phyloP scores from a whole-genome alignment of 2,888 invertebrate species.

The Laothoe populi region DNA sequence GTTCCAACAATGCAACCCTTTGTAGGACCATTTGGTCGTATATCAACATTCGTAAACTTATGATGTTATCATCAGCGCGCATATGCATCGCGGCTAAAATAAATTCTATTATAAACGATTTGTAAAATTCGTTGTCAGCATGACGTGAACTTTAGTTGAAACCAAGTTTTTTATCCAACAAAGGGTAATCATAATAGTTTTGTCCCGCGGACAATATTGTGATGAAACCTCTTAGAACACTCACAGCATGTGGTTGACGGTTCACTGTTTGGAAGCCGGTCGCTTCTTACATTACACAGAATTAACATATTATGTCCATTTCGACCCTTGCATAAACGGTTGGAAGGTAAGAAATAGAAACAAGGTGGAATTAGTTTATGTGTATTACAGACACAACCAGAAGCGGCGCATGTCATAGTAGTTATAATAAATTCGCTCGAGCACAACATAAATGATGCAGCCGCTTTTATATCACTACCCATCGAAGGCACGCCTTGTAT shows the following conservation, averaged over 20 bases:
- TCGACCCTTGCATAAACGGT: conserved; percentile 59
- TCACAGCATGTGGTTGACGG: conserved; percentile 71
- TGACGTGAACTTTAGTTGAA: conserved; percentile 68
- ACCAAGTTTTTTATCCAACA: conserved; percentile 59
- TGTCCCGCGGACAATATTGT: conserved; percentile 70
- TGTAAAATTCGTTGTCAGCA: conserved; percentile 81
- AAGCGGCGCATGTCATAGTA: conserved; percentile 52
- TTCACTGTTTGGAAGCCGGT: conserved; percentile 77
- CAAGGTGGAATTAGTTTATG: conserved; percentile 57
- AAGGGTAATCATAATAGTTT: conserved; percentile 67
- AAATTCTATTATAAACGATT: conserved; percentile 77
- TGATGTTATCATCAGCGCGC: conserved; percentile 73
- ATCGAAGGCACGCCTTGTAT: conserved; percentile 51
- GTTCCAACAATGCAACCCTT: conserved; percentile 70
- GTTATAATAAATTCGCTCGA: conserved; percentile 50
- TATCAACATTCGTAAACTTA: conserved; percentile 70
- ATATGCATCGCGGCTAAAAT: conserved; percentile 61
- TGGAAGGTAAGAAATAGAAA: conserved; percentile 52
- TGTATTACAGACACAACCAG: conserved; percentile 47
- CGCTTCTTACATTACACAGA: conserved; percentile 56
- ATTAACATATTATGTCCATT: conserved; percentile 75
- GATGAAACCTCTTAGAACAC: conserved; percentile 72
- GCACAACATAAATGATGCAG: conserved; percentile 44
- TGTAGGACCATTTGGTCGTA: conserved; percentile 56
- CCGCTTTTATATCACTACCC: conserved; percentile 59